A percentile compares a stretch with the other conserved stretches of the same genome.
These are phyloP conservation scores for Coregonus clupeaformis DNA, from an alignment of 2,113 vertebrate species.

Conservation along the genomic window DNA sequence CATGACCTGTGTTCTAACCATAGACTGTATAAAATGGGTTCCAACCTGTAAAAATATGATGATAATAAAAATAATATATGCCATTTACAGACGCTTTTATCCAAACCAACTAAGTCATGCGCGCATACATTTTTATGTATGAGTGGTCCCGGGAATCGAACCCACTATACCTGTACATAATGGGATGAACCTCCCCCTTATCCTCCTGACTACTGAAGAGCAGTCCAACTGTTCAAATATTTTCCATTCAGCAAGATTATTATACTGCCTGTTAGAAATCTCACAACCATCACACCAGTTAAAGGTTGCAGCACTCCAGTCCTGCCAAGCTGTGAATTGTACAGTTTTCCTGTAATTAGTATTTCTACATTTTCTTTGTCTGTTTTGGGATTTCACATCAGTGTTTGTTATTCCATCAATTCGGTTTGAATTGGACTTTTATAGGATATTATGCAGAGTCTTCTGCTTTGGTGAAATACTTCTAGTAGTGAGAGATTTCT, in stretches of 20 bases:
- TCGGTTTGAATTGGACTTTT: constrained; percentile 88
- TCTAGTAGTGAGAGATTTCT: constrained; percentile 87
- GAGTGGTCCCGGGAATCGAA: no score
- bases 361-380: constrained; percentile 70
- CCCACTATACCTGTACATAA: constrained; percentile 41
- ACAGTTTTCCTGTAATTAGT: constrained; percentile 74
- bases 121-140: no score
- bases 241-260: constrained; percentile 42
- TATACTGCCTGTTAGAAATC: constrained; percentile 34
- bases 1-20: constrained; percentile 41
- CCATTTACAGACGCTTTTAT: no score
- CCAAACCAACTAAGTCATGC: no score
- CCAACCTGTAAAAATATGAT: constrained; percentile 29
- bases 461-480: constrained; percentile 81
- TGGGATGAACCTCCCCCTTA: constrained; percentile 33
- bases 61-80: no score
- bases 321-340: constrained; percentile 82
- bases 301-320: constrained; percentile 64
- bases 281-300: constrained; percentile 38
- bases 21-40: constrained; percentile 7
- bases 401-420: constrained; percentile 80
- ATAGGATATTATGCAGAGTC: constrained; percentile 81
- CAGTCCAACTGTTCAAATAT: constrained; percentile 39
- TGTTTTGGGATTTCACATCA: constrained; percentile 62
- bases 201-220: constrained; percentile 25